Base-by-base conservation (phyloP, 2,888 invertebrate genomes). In the Scaptomyza cyrtandrae region DNA sequence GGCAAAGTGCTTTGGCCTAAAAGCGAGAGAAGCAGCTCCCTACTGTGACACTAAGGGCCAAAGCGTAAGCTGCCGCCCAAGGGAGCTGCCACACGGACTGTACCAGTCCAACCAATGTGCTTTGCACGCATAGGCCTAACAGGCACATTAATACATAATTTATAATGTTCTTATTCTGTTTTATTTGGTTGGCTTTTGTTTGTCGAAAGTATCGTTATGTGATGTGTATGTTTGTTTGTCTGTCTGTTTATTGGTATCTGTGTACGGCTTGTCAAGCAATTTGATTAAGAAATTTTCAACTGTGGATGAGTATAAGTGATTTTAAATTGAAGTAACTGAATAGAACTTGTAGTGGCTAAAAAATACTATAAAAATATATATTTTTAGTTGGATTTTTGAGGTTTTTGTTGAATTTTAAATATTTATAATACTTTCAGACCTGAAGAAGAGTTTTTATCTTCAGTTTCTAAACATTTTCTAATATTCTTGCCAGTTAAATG, bases 91-190 rank as follows among this genome's bases (percentile, higher is more conserved):
- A 59, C 65, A 44, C 59, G 61, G 73, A 35, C 41, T 19, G 4
- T 19, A 37, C 0, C 13, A 35, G 35, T 2, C 19, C 19, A 19
- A 65, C 65, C 71, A 67, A 14, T 33, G 74, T 37, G 61, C 19
- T 19, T 35, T 10, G 33, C 58, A 58, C 50, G 67, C 75, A 60
- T 69, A 54, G 80, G 80, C 77, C 78, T 73, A 82, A 80, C 76
- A 73, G 90, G 75, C 88, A 89, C 89, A 88, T 89, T 89, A 89
- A 88, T 88, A 89, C 89, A 85, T 88, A 83, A 88, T 89, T 78
- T 83, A 86, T 89, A 88, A 88, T 89, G 84, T 87, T 82, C 80
- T 79, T 72, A 81, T 86, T 75, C 69, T 55, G 71, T 83, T 72
- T 71, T 80, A 62, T 72, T 75, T 69, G 65, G 41, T 61, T 70